These are phyloP conservation scores for Chloropsis hardwickii DNA, from an alignment of 2,113 vertebrate species.

Conservation along the genomic window DNA sequence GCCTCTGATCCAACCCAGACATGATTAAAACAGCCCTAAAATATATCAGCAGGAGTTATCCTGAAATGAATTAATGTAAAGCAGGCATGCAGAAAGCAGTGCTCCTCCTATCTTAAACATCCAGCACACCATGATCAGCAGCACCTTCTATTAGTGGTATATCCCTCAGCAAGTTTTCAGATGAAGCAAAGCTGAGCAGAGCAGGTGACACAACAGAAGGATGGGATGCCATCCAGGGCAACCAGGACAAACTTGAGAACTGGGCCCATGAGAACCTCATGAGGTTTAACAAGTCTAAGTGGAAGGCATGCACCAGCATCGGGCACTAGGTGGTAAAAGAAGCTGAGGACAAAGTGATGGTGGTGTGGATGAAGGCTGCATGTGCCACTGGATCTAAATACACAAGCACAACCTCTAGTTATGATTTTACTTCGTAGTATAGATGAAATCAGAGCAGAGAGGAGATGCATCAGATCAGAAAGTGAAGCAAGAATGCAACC, in stretches of 20 bases:
- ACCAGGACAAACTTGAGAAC: not conserved
- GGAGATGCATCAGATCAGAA: not conserved
- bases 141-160: not conserved
- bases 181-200: not conserved
- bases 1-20: not conserved
- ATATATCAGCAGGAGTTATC: not conserved
- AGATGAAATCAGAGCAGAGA: not conserved
- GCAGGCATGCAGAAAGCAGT: not conserved
- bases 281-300: not conserved
- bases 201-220: not conserved
- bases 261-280: fast-evolving
- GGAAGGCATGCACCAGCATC: not conserved
- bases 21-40: not conserved
- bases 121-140: not conserved
- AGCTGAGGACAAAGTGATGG: not conserved
- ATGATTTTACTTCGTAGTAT: not conserved
- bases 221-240: not conserved
- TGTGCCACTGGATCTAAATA: not conserved
- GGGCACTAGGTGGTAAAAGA: not conserved
- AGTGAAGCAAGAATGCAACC: not conserved
- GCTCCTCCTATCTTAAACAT: not conserved
- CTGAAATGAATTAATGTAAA: not conserved
- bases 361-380: not conserved
- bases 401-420: not conserved
- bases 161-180: not conserved